These are phyloP conservation scores for Cataglyphis rosenhaueri DNA, from an alignment of 2,888 invertebrate species.

Conservation along the genomic window DNA sequence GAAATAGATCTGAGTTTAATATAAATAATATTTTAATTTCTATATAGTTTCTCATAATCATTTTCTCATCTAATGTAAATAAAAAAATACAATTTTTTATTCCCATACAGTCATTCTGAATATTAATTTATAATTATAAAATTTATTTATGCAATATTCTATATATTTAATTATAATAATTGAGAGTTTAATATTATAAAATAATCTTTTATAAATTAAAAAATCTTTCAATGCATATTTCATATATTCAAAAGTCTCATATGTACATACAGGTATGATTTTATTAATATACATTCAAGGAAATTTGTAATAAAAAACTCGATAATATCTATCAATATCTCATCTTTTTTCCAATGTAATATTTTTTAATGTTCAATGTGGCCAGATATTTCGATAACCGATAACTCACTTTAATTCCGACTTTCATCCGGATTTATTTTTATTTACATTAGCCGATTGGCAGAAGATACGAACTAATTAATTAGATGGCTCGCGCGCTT, in stretches of 20 bases:
- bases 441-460: neutral
- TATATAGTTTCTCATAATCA: neutral
- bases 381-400: neutral
- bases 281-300: neutral
- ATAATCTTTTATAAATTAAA: neutral
- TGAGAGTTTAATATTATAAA: neutral
- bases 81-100: neutral
- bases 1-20: neutral
- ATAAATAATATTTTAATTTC: neutral
- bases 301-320: neutral
- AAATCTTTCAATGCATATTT: neutral
- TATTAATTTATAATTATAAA: constrained; percentile 15
- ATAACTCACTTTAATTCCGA: constrained; percentile 18
- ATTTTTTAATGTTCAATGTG: constrained; percentile 10
- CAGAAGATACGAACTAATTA: constrained; percentile 25
- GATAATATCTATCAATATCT: neutral
- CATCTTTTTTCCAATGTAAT: neutral
- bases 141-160: neutral
- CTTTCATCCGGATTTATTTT: constrained; percentile 10
- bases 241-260: neutral
- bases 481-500: constrained; percentile 18
- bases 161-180: neutral
- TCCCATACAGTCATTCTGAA: neutral
- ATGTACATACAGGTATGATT: neutral
- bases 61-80: neutral